Conservation (phyloP, 1,140 invertebrate species). For the Trialeurodes vaporariorum region DNA sequence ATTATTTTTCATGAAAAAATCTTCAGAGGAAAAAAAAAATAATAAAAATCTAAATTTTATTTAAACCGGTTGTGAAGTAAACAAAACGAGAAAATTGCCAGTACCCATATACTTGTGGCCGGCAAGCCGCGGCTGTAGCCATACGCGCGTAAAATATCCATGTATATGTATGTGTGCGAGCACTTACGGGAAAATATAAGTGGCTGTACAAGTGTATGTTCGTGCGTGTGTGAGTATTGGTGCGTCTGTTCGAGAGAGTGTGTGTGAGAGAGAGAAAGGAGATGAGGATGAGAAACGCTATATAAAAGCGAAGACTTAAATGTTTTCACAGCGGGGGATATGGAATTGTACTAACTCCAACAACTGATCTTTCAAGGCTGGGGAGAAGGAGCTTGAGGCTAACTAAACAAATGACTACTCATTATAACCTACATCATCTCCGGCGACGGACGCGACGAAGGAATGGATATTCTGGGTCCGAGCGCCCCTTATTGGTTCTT, state of each 20-base stretch:
- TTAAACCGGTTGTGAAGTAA: neutral
- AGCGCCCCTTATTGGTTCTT: too few species aligned
- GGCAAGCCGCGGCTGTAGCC: too few species aligned
- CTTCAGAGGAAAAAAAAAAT: neutral
- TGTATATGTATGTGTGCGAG: too few species aligned
- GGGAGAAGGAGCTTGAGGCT: neutral
- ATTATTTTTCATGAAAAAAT: neutral
- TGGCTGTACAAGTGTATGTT: neutral
- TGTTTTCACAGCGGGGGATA: neutral
- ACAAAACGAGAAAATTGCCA: neutral
- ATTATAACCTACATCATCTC: neutral
- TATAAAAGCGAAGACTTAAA: neutral
- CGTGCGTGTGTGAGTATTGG: neutral
- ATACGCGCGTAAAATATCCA: too few species aligned
- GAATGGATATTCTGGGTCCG: too few species aligned
- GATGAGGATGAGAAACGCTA: neutral
- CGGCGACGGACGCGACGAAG: too few species aligned
- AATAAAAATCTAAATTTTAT: neutral
- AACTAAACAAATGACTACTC: neutral
- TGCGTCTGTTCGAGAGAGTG: neutral
- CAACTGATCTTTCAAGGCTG: neutral
- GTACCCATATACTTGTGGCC: too few species aligned
- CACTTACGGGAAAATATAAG: too few species aligned
- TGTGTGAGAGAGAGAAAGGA: neutral
- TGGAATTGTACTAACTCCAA: neutral